Evolutionary conservation across 2,113 vertebrate species (phyloP).

Genomic region (Nesoenas mayeri): DNA sequence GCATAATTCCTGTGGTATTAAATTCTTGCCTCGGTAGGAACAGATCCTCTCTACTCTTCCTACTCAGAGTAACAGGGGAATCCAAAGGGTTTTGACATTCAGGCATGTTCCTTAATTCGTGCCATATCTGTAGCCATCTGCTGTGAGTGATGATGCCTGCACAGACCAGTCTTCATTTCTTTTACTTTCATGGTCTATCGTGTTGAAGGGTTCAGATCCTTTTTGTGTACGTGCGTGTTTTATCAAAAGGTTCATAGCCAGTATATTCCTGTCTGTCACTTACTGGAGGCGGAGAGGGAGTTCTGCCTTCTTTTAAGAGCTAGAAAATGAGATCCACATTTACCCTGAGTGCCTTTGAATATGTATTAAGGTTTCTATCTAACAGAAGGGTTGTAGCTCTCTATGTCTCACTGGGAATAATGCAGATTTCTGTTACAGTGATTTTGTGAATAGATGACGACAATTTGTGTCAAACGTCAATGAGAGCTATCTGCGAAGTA

Average conservation of each 20-base stretch:
- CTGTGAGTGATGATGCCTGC: neutral
- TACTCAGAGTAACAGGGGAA: neutral
- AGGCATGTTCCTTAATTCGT: neutral
- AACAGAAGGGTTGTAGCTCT: neutral
- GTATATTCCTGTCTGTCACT: neutral
- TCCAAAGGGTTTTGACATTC: neutral
- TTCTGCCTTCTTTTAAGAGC: neutral
- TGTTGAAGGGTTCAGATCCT: neutral
- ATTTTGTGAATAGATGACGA: neutral
- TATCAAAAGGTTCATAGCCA: neutral
- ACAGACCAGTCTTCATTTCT: neutral
- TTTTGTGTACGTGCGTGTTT: neutral
- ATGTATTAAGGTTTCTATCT: neutral
- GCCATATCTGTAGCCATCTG: neutral
- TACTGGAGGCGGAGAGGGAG: neutral
- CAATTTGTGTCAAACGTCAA: neutral
- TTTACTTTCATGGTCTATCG: neutral
- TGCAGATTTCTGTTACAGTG: neutral
- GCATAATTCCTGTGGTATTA: neutral
- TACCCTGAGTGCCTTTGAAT: conserved; percentile 47
- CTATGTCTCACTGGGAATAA: neutral
- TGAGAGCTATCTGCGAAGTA: neutral
- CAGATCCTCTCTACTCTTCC: neutral
- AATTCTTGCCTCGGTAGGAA: neutral
- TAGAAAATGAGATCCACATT: neutral